These are phyloP conservation scores for Sesamia inferens DNA, from an alignment of 2,888 invertebrate species.

Conservation along the genomic window DNA sequence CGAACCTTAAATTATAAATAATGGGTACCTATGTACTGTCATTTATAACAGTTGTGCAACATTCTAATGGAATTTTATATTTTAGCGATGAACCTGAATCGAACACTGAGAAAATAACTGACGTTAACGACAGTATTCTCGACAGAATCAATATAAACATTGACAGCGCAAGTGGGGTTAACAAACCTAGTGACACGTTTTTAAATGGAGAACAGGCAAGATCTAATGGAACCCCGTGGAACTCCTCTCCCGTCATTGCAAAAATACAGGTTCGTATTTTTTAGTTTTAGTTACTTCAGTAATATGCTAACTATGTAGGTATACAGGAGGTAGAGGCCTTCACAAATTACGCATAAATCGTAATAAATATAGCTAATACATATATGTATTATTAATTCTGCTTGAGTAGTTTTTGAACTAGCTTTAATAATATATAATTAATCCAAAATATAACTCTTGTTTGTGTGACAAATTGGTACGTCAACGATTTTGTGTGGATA, in stretches of 20 bases:
- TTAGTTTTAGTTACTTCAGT: slow-evolving; percentile 7
- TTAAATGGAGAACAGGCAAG: slow-evolving; percentile 41
- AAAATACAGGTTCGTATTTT: slow-evolving; percentile 76
- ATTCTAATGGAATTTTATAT: slow-evolving; percentile 23
- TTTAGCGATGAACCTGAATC: slow-evolving; percentile 73
- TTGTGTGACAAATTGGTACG: not conserved
- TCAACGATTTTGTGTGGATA: not conserved
- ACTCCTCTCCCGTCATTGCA: slow-evolving; percentile 74
- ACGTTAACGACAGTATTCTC: slow-evolving; percentile 95
- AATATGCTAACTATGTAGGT: not conserved
- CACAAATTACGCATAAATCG: not conserved
- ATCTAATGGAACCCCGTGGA: slow-evolving; percentile 67
- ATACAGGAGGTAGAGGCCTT: not conserved
- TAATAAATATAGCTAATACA: not conserved
- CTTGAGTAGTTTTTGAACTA: not conserved
- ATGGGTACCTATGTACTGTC: not conserved
- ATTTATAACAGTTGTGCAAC: not conserved
- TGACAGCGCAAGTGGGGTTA: slow-evolving; percentile 90
- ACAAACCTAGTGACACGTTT: slow-evolving; percentile 62
- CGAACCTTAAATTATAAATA: not conserved
- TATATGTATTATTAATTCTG: not conserved
- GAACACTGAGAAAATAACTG: slow-evolving; percentile 92
- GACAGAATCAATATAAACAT: slow-evolving; percentile 94
- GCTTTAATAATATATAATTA: not conserved
- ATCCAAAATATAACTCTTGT: not conserved